Conservation (phyloP, 2,113 vertebrate species). For the Catharus bicknelli region DNA sequence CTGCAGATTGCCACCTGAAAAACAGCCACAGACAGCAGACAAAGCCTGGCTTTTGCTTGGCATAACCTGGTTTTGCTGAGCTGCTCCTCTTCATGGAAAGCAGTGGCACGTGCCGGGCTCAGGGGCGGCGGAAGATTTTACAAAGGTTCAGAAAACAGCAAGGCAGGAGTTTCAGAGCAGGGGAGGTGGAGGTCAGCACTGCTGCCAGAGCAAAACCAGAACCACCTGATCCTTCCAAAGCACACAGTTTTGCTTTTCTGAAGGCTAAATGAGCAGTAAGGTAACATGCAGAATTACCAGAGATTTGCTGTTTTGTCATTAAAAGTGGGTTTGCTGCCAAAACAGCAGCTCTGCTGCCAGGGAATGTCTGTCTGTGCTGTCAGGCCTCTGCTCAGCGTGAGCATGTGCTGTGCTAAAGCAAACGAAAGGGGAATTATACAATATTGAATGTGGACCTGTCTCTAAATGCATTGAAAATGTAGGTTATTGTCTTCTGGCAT, state of each 20-base stretch:
- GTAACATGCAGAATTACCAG: neutral
- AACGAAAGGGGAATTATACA: conserved; percentile 55
- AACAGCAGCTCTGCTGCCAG: neutral
- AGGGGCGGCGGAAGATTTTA: neutral
- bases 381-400: neutral
- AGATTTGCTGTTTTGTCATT: neutral
- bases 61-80: neutral
- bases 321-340: neutral
- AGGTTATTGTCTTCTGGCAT: conserved; percentile 73
- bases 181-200: neutral
- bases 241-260: neutral
- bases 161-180: neutral
- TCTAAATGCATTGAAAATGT: conserved; percentile 64
- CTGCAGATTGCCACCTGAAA: neutral
- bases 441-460: conserved; percentile 56
- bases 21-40: neutral
- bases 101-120: neutral
- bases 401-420: conserved; percentile 16
- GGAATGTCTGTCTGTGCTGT: neutral
- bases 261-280: neutral
- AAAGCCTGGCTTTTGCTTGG: neutral
- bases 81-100: neutral
- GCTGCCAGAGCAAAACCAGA: neutral
- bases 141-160: neutral
- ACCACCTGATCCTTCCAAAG: neutral